Base-by-base conservation (phyloP, 2,888 invertebrate species). In the Cenopis cana region DNA sequence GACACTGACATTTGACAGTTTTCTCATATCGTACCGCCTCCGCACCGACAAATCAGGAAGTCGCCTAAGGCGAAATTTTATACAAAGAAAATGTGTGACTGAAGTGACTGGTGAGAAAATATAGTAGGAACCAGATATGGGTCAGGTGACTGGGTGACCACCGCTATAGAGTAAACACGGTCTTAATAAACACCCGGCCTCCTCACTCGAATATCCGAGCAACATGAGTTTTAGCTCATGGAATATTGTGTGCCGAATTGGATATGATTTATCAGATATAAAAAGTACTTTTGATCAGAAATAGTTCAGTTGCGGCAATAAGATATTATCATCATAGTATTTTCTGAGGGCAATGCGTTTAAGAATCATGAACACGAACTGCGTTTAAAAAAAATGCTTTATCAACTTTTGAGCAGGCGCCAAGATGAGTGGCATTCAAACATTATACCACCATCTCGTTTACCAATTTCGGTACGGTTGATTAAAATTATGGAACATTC, bases 121-220 rank as follows among this genome's bases (percentile, higher is more conserved):
- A 9, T 75, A 71, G 81, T 81, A 80, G 20, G 75, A 65, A 56
- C 9, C 33, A 41, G 54, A 67, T 74, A 76, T 41, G 69, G 64
- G 64, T 57, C 36, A 80, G 76, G 75, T 77, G 57, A 41, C 52
- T 33, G n/a, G 41, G 41, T 38, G 49, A 76, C 77, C 69, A 74
- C 78, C 73, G 73, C 68, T 62, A 69, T 75, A 78, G 75, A 71
- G 75, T 76, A 69, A 69, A 69, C 57, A 69, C 64, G 33, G 57
- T 41, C 57, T 61, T 65, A 69, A 69, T 69, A 69, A 57, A 69
- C 69, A 69, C 64, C 52, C 57, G 50, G 50, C 17, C 36, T 46
- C 20, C 41, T n/a, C 49, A n/a, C 60, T 24, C 41, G 60, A 24
- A 60, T 60, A 46, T 60, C 46, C 60, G 60, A 60, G 29, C 24